Evolutionary conservation across 1,140 invertebrate species (phyloP).

Genomic region (Ectropis grisescens): DNA sequence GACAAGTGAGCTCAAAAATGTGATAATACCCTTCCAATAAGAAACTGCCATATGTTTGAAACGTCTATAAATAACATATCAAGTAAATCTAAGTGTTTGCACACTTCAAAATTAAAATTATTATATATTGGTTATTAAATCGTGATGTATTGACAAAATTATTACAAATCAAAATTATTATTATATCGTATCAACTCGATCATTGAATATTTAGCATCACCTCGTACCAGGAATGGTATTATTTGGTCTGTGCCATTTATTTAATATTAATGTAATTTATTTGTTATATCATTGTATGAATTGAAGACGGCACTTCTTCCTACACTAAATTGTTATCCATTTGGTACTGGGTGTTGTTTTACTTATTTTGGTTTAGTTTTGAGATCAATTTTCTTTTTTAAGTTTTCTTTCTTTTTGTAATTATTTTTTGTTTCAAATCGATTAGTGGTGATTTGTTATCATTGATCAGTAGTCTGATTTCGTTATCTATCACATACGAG

Average conservation of each 20-base stretch:
- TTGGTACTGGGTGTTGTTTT: conserved; percentile 61
- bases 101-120: too few species aligned
- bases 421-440: conserved; percentile 37
- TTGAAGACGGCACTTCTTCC: conserved; percentile 45
- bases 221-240: conserved; percentile 54
- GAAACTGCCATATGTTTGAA: too few species aligned
- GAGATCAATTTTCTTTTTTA: conserved; percentile 31
- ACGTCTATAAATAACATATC: too few species aligned
- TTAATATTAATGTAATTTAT: conserved; percentile 63
- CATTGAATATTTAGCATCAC: conserved; percentile 36
- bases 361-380: conserved; percentile 35
- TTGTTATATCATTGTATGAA: conserved; percentile 36
- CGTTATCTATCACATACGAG: conserved; percentile 11
- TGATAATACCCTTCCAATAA: too few species aligned
- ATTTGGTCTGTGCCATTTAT: conserved; percentile 67
- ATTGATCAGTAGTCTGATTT: conserved; percentile 12
- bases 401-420: conserved; percentile 26
- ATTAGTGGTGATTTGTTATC: conserved; percentile 33
- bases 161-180: conserved; percentile 32
- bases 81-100: too few species aligned
- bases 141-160: conserved; percentile 36
- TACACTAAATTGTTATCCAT: conserved; percentile 46
- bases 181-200: conserved; percentile 44
- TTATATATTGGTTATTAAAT: conserved; percentile 42
- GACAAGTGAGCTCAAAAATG: too few species aligned